These are phyloP conservation scores for Acanthosepion pharaonis DNA, from an alignment of 2,888 invertebrate genomes.

Conservation along the genomic window DNA sequence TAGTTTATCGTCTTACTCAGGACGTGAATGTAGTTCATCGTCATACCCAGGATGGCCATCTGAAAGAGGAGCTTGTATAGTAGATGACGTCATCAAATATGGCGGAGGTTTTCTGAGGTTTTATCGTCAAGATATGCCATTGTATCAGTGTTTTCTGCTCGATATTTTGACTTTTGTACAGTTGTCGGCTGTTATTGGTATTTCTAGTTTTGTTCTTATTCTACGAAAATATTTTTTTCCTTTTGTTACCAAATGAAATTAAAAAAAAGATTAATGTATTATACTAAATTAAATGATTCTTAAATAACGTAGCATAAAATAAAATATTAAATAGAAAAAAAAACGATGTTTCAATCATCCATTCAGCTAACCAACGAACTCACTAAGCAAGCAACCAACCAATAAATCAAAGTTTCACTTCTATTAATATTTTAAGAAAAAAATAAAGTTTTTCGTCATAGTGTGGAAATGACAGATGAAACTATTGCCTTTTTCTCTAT, in stretches of 20 bases:
- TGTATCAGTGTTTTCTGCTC: conserved; percentile 57
- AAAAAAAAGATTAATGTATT: neutral
- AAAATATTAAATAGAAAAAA: no score
- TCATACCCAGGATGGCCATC: conserved; percentile 51
- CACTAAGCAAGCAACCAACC: no score
- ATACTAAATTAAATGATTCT: no score
- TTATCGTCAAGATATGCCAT: conserved; percentile 52
- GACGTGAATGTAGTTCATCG: conserved; percentile 54
- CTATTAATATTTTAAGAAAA: no score
- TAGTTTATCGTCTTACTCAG: conserved; percentile 45
- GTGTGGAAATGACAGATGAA: no score
- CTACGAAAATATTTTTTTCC: neutral
- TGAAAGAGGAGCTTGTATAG: conserved; percentile 60
- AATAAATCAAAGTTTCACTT: no score
- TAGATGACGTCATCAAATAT: conserved; percentile 63
- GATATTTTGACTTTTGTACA: conserved; percentile 54
- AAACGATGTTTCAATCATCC: no score
- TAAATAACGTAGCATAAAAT: no score
- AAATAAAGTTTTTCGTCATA: no score
- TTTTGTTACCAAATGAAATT: neutral
- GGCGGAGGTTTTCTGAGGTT: conserved; percentile 61
- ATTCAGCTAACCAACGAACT: no score
- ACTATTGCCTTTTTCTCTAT: no score
- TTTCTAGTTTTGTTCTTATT: neutral
- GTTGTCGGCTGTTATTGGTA: no score